A percentile compares a stretch with the other conserved stretches of the same genome.
phyloP scores from a whole-genome alignment of 2,888 invertebrate species.

The Meganola albula region DNA sequence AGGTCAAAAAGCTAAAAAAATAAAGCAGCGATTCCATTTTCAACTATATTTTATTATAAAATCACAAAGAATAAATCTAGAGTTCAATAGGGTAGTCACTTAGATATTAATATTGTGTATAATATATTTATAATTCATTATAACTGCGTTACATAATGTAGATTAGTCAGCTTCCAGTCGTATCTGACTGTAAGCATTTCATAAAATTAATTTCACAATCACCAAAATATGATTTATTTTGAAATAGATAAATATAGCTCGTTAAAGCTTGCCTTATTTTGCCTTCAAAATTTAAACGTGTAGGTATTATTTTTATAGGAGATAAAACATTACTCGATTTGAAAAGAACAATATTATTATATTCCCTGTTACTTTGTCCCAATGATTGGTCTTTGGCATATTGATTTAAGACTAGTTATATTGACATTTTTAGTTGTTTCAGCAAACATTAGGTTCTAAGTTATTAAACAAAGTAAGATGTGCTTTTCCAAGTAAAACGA shows the following conservation, averaged over 20 bases:
- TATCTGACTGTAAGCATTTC: constrained; percentile 35
- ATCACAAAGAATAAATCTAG: constrained; percentile 85
- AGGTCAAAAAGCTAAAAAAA: constrained; percentile 24
- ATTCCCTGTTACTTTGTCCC: constrained; percentile 72
- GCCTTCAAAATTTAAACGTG: constrained; percentile 33
- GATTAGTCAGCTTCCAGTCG: constrained; percentile 35
- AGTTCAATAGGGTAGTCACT: constrained; percentile 78
- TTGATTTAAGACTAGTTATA: constrained; percentile 55
- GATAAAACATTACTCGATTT: constrained; percentile 40
- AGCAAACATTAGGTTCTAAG: constrained; percentile 35
- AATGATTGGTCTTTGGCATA: constrained; percentile 74
- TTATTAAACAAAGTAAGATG: constrained; percentile 39
- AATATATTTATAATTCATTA: constrained; percentile 63
- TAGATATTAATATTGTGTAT: constrained; percentile 66
- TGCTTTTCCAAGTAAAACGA: constrained; percentile 35
- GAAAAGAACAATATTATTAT: constrained; percentile 61
- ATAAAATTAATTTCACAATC: constrained; percentile 56
- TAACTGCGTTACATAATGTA: constrained; percentile 54
- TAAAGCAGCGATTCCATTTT: constrained; percentile 44
- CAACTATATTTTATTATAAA: constrained; percentile 82
- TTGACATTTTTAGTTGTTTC: constrained; percentile 50
- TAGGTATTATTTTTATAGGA: constrained; percentile 23
- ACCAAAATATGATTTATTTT: constrained; percentile 57
- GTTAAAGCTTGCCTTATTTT: constrained; percentile 51
- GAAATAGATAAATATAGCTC: constrained; percentile 48